phyloP scores from a whole-genome alignment of 1,140 invertebrate genomes.

The Neomicropteryx cornuta region DNA sequence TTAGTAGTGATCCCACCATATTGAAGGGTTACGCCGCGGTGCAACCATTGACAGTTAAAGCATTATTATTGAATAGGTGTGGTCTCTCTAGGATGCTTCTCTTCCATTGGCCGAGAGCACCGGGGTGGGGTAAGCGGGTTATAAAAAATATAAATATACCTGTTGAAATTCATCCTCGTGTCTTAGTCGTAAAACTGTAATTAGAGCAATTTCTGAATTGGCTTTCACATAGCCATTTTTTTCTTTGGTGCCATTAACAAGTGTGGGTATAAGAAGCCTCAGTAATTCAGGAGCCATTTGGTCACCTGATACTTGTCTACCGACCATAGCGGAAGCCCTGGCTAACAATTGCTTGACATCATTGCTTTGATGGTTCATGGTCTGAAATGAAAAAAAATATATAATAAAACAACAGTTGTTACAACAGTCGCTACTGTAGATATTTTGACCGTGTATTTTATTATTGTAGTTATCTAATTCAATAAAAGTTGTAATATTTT shows the following conservation, averaged over 20 bases:
- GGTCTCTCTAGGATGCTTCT: no score
- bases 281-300: conserved; percentile 61
- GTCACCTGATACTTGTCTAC: conserved; percentile 44
- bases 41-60: no score
- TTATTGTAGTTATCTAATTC: no score
- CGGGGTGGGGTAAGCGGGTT: not conserved
- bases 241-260: conserved; percentile 96
- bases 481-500: no score
- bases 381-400: conserved; percentile 40
- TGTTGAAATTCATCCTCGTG: conserved; percentile 64
- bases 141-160: conserved; percentile 35
- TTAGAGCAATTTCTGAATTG: conserved; percentile 84
- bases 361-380: conserved; percentile 88
- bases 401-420: no score
- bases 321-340: conserved; percentile 62
- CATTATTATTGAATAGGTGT: no score
- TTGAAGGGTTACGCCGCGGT: no score
- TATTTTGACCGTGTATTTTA: no score
- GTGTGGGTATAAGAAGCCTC: conserved; percentile 70
- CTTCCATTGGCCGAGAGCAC: no score
- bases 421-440: no score
- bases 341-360: conserved; percentile 91
- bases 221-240: conserved; percentile 92
- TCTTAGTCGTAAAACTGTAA: conserved; percentile 70
- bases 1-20: no score